phyloP scores from a whole-genome alignment of 2,797 vertebrate species.

The Pipistrellus pipistrellus region DNA sequence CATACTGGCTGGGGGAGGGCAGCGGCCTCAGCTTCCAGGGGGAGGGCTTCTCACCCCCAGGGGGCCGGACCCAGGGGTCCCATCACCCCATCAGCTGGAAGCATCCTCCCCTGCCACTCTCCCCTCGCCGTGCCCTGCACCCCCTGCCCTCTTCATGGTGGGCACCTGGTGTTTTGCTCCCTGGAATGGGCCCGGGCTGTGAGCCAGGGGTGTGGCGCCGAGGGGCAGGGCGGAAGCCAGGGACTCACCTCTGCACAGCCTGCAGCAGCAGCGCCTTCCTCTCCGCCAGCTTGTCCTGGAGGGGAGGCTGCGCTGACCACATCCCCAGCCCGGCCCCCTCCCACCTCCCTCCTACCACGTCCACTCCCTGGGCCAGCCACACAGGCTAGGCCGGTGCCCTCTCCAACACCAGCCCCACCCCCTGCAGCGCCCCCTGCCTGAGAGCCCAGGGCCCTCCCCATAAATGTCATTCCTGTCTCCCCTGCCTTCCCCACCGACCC shows the following conservation, averaged over 20 bases:
- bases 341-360: neutral
- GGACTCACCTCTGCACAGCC: conserved; percentile 93
- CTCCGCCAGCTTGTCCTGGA: conserved; percentile 91
- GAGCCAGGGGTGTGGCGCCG: neutral
- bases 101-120: neutral
- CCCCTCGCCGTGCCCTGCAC: neutral
- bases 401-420: neutral
- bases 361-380: neutral
- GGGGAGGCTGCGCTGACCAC: neutral
- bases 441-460: neutral
- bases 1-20: conserved; percentile 91
- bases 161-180: neutral
- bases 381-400: neutral
- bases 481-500: neutral
- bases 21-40: neutral
- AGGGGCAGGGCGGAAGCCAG: neutral
- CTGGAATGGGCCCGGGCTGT: neutral
- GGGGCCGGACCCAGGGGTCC: neutral
- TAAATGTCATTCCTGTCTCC: neutral
- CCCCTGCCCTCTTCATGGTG: neutral
- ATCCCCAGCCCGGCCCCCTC: accelerated
- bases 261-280: conserved; percentile 92
- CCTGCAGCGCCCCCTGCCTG: neutral
- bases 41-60: neutral
- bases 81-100: neutral